Conservation (phyloP, 2,797 vertebrate species). For the Astyanax mexicanus region DNA sequence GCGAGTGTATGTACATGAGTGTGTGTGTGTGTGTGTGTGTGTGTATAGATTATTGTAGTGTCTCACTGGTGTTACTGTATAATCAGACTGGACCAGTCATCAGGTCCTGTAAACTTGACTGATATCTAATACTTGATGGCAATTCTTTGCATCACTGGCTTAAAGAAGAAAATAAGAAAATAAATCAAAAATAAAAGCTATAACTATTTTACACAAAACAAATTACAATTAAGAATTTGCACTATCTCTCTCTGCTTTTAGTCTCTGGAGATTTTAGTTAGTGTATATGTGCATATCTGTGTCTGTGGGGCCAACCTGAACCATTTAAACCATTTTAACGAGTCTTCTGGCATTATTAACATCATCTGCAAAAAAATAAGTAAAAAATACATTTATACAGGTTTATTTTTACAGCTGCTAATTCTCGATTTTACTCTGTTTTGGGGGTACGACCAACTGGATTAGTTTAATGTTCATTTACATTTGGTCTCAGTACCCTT, state of each 20-base stretch:
- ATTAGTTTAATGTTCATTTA: slow-evolving; percentile 9
- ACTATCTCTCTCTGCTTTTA: slow-evolving; percentile 66
- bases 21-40: slow-evolving; percentile 21
- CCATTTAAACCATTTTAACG: neutral
- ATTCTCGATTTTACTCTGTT: slow-evolving; percentile 24
- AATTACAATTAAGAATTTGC: slow-evolving; percentile 66
- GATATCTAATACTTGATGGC: slow-evolving; percentile 80
- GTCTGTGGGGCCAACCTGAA: slow-evolving; percentile 14
- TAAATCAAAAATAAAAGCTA: slow-evolving; percentile 62
- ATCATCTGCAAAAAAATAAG: slow-evolving; percentile 8
- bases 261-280: slow-evolving; percentile 9
- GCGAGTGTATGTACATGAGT: slow-evolving; percentile 18
- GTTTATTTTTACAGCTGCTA: slow-evolving; percentile 38
- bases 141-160: slow-evolving; percentile 74
- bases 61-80: slow-evolving; percentile 80
- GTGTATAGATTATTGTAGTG: slow-evolving; percentile 76
- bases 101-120: slow-evolving; percentile 76
- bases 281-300: neutral
- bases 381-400: slow-evolving; percentile 28
- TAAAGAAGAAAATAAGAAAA: slow-evolving; percentile 50
- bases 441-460: slow-evolving; percentile 15
- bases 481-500: neutral
- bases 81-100: slow-evolving; percentile 68
- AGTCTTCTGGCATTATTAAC: slow-evolving; percentile 20
- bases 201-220: slow-evolving; percentile 45